Evolutionary conservation across 2,888 invertebrate species (phyloP).

Genomic region (Bruchidius siliquastri): DNA sequence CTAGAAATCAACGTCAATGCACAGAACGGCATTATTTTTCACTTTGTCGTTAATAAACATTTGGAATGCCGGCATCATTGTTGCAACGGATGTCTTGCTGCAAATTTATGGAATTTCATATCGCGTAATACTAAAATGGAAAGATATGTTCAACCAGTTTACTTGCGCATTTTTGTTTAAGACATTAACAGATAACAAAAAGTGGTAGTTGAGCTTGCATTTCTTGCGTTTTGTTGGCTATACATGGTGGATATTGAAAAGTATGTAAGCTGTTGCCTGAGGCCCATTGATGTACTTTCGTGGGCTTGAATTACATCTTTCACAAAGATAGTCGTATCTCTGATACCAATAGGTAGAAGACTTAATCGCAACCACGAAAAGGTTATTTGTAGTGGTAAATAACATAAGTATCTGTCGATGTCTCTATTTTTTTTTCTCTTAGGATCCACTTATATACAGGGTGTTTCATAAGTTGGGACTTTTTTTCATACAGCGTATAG

Average conservation of each 20-base stretch:
- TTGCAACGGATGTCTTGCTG: background rate
- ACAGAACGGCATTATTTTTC: background rate
- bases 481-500: too few species aligned
- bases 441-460: too few species aligned
- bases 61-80: background rate
- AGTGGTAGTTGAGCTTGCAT: background rate
- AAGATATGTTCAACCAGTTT: constrained; percentile 9
- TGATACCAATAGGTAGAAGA: too few species aligned
- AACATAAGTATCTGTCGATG: too few species aligned
- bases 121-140: constrained; percentile 9
- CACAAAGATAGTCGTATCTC: too few species aligned
- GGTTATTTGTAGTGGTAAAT: too few species aligned
- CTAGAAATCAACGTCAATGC: background rate
- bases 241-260: background rate
- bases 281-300: too few species aligned
- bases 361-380: too few species aligned
- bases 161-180: background rate
- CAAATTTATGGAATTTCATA: constrained; percentile 10
- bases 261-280: too few species aligned
- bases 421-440: too few species aligned
- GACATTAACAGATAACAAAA: background rate
- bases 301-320: too few species aligned
- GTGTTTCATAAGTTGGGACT: too few species aligned
- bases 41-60: background rate
- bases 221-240: background rate